Base-by-base conservation (phyloP, 2,888 invertebrate genomes). In the Pseudoips prasinana region DNA sequence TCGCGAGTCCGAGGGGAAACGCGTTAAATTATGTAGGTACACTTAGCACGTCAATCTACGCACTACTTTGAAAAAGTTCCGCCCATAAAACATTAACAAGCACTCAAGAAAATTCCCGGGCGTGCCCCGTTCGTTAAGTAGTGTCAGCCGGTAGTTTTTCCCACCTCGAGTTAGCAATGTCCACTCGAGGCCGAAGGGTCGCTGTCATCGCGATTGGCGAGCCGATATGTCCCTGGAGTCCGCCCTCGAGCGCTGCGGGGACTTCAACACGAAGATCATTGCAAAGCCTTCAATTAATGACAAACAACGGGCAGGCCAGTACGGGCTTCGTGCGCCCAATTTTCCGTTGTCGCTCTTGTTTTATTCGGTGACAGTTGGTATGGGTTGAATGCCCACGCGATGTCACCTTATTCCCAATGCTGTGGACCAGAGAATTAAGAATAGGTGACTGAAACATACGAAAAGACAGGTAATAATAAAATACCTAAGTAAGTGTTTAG, bases 1-100 rank as follows among this genome's bases (percentile, higher is more conserved):
- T 65, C 64, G 66, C 68, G 66, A 67, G 64, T 73, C 70, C 61
- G 60, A 65, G 66, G 75, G 75, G 73, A 72, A 77, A 71, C 69
- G 72, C 79, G 82, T 86, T 87, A 77, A 88, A 88, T 85, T 87
- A 88, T 87, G 73, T 81, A 88, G 70, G 73, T 77, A 77, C 81
- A 87, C 87, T 87, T 85, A 87, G 68, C 78, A 73, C 78, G 85
- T 85, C 86, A 84, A 82, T 86, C 84, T 72, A 79, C 74, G 71
- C 80, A 79, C 78, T 81, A 81, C 76, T 80, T 78, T 71, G 81
- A 82, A 88, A 83, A 88, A 87, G 83, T 86, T 83, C 78, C 83
- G 74, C 85, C 87, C 81, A 88, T 88, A 78, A 88, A 88, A 88
- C 88, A 88, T 88, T 88, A 88, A 87, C 87, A 83, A 83, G 86